These are phyloP conservation scores for Alouatta palliata DNA, from an alignment of 2,113 vertebrate species.

Conservation along the genomic window DNA sequence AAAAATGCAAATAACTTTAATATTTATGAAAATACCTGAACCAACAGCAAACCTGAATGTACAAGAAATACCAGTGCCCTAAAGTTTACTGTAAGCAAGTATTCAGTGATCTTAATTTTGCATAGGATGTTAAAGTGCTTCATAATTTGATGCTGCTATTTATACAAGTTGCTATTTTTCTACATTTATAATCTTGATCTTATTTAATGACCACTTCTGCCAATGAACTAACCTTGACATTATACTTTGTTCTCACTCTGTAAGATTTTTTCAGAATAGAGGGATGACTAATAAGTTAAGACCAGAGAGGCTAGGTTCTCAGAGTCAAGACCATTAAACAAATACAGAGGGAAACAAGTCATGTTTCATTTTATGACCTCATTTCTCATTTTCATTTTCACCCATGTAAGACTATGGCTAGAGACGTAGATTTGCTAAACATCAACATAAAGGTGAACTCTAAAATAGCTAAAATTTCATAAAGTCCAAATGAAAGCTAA, in stretches of 20 bases:
- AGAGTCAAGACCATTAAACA: neutral
- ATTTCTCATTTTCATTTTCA: neutral
- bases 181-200: neutral
- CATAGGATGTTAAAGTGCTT: neutral
- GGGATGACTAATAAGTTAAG: neutral
- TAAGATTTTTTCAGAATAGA: neutral
- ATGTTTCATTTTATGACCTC: neutral
- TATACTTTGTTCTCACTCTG: neutral
- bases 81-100: neutral
- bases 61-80: neutral
- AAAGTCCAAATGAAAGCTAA: neutral
- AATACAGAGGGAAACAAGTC: neutral
- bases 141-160: neutral
- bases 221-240: neutral
- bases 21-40: conserved; percentile 48
- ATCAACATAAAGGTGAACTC: neutral
- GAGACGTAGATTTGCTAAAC: neutral
- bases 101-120: neutral
- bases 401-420: neutral
- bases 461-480: neutral
- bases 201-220: neutral
- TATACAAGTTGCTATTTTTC: neutral
- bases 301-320: neutral
- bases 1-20: conserved; percentile 56
- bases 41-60: neutral